Base-by-base conservation (phyloP, 2,888 invertebrate genomes). In the Galeopsomyia nigrocyanea region DNA sequence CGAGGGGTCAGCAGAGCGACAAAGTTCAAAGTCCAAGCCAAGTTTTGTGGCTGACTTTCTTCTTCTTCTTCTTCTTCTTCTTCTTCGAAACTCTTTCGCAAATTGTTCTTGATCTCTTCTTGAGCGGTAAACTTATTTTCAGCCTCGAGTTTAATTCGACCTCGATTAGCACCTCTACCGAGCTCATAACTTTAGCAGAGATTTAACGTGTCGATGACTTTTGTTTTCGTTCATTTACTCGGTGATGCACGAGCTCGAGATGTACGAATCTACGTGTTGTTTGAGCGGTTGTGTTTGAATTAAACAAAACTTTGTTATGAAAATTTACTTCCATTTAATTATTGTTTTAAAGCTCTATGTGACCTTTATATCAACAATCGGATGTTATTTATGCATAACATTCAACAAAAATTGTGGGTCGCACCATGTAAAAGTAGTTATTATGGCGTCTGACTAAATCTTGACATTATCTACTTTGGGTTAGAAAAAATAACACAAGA, bases 1-100 rank as follows among this genome's bases (percentile, higher is more conserved):
- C 21, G 31, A n/a, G 61, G 79, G 79, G 80, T 82, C 80, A 80
- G 80, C 81, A 79, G 80, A 81, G 79, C 80, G 77, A 78, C 79
- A 79, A 84, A 83, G 84, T 84, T 85, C 83, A 83, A 83, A 84
- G 83, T 82, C 81, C 79, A 79, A 39, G 39, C 39, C 39, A 84
- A 86, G 81, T 84, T 84, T 79, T 39, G 39, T 39, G 79, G 78
- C 76, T 76, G 46, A 58, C 67, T 60, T 55, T 55, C 46, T 46
- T 47, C 46, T 50, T 51, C 53, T 58, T 63, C 46, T 55, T 55
- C 46, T 46, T 47, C 46, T 50, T 51, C 53, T 58, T 63, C 46
- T 22, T 3, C 14, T 13, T 16, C 67, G 10, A 61, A 68, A 68
- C 68, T 74, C 68, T 71, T 74, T 74, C 60, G 51, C 57, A 68